Conservation (phyloP, 2,888 invertebrate species). For the Nemotelus nigrinus region DNA sequence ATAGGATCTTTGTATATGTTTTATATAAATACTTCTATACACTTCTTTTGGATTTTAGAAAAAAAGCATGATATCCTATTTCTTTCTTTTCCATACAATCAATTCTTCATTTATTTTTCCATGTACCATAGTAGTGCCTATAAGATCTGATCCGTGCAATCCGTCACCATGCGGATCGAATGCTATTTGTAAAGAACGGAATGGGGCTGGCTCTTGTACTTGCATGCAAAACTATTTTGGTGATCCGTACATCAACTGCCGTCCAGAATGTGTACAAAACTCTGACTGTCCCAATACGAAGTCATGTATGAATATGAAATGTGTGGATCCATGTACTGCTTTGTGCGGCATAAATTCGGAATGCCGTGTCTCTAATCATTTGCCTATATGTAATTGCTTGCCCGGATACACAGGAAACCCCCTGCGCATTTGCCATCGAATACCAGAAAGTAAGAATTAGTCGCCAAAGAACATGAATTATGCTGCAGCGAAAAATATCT, state of each 20-base stretch:
- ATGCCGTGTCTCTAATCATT: constrained; percentile 84
- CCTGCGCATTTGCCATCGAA: constrained; percentile 75
- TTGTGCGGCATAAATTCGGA: constrained; percentile 86
- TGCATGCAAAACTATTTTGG: constrained; percentile 86
- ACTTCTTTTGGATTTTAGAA: constrained; percentile 32
- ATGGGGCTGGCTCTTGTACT: constrained; percentile 83
- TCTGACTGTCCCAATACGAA: constrained; percentile 81
- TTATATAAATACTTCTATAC: constrained; percentile 27
- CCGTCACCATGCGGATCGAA: constrained; percentile 89
- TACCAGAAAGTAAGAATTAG: constrained; percentile 63
- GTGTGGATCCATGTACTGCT: constrained; percentile 83
- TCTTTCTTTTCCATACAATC: constrained; percentile 58
- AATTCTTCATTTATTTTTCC: constrained; percentile 25
- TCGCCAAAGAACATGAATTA: background rate
- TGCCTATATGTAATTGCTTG: constrained; percentile 80
- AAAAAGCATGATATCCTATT: constrained; percentile 50
- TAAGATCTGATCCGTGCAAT: constrained; percentile 75
- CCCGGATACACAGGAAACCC: constrained; percentile 83
- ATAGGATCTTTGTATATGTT: constrained; percentile 37
- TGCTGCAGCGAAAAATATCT: background rate
- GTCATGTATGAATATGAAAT: constrained; percentile 85
- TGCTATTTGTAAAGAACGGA: constrained; percentile 83
- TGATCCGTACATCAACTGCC: constrained; percentile 85
- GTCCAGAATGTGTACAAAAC: constrained; percentile 89
- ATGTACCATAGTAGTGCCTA: constrained; percentile 66